Evolutionary conservation across 2,888 invertebrate species (phyloP), one percentile per base, ranked within the genome.

Genomic region (Scrobipalpa costella): DNA sequence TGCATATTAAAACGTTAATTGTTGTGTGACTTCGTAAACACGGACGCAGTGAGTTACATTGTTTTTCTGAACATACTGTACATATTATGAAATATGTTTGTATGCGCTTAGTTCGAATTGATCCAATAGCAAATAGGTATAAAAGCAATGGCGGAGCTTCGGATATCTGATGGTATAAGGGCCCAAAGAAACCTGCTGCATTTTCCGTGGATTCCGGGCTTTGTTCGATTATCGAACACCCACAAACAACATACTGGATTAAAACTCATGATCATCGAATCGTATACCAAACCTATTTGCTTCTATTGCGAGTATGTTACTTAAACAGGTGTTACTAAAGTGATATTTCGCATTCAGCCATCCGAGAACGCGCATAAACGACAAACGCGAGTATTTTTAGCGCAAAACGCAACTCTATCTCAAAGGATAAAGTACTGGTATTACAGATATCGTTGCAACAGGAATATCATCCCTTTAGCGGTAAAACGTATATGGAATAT

Each of bases 271-370:
- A 44, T 44, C 44, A 44, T 40, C 40, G 40, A 40, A 40, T 40
- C 40, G 40, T 11, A 15, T n/a, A 44, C 44, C n/a, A 44, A 9
- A 11, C 36, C 27, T 27, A 27, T 27, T 27, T 27, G 27, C 27
- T 27, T 27, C 27, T 27, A 27, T 27, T 27, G 27, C 27, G 27
- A 2, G 27, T 27, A 27, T 8, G 19, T 21, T 11, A 27, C 33
- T 52, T 52, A 52, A 52, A 52, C 52, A 52, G 52, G 52, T 52
- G 52, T 21, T n/a, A n/a, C 33, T 21, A 6, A n/a, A 33, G 11
- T 13, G 13, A 52, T 52, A 7, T 52, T 52, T 52, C 52, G 5
- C 52, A 52, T 52, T 17, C 52, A 52, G n/a, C 52, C 52, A 52
- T 21, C 52, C 52, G n/a, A 9, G 27, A 52, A 27, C 52, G 27